A percentile compares a stretch with the other conserved stretches of the same genome.
Evolutionary conservation across 2,888 invertebrate genomes (phyloP).

Genomic region (Sisyra nigra): DNA sequence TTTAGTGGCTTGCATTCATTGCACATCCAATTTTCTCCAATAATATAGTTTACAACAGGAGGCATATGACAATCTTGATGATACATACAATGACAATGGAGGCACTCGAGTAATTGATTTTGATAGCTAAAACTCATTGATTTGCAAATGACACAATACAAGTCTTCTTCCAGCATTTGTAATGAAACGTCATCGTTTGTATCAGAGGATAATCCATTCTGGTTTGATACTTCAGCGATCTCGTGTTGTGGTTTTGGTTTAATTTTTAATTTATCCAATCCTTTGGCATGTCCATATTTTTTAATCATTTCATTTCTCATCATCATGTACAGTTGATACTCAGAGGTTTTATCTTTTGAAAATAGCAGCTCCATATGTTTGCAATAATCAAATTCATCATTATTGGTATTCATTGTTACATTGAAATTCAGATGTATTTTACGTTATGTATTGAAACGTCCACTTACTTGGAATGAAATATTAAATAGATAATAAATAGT

Average conservation of each 20-base stretch:
- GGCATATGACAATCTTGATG: constrained; percentile 41
- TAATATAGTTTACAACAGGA: constrained; percentile 28
- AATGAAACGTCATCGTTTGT: background rate
- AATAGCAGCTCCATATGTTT: too few species aligned
- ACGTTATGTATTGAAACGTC: too few species aligned
- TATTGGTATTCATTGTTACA: too few species aligned
- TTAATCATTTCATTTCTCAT: background rate
- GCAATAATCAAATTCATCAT: too few species aligned
- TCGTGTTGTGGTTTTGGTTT: background rate
- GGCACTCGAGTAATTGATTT: constrained; percentile 36
- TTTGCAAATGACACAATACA: constrained; percentile 21
- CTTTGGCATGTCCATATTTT: constrained; percentile 3
- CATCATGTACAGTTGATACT: too few species aligned
- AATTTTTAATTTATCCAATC: background rate
- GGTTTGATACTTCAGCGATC: background rate
- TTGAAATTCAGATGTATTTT: too few species aligned
- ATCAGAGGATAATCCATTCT: background rate
- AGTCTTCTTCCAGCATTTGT: background rate
- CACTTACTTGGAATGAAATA: too few species aligned
- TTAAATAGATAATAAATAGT: too few species aligned
- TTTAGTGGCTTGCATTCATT: background rate
- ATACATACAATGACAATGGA: constrained; percentile 36
- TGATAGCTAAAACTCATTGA: constrained; percentile 26
- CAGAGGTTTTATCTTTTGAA: too few species aligned
- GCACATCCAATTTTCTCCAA: background rate